Base-by-base conservation (phyloP, 2,888 invertebrate genomes). In the Asteroscopus sphinx region DNA sequence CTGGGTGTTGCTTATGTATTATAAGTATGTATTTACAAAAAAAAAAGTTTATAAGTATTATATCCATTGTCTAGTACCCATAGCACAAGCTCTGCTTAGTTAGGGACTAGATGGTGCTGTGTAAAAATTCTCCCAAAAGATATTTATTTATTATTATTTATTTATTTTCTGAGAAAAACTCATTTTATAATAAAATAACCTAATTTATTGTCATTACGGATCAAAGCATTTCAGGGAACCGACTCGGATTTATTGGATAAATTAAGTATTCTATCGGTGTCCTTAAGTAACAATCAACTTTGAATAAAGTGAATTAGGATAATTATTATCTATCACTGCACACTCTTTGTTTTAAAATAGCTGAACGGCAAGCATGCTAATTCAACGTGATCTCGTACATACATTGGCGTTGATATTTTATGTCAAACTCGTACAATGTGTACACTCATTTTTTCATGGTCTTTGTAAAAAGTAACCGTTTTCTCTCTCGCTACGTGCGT, bases 281-380 rank as follows among this genome's bases (percentile, higher is more conserved):
- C 1, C 28, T 5, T 28, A n/a, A 28, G 11, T 12, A 37, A 26
- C 25, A 37, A 41, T 36, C 21, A 37, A 12, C 13, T 11, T 3
- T 4, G 32, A 5, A 28, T 35, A 12, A 37, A 57, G 6, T 21
- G 4, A 5, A 26, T 6, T 8, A 26, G 26, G 1, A 7, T 1
- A 7, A 26, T 53, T 61, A n/a, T 28, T 37, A 32, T 40, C 11
- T n/a, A 25, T 44, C 15, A 25, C 26, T 1, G n/a, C 25, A 2
- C 9, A 28, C 32, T 13, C 25, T 15, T 11, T 9, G 16, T 49
- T 41, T 4, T 13, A 15, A 49, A 65, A 68, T 28, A 36, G 53
- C 62, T 45, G 52, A 68, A 30, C 17, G 4, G n/a, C 13, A 9
- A 12, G 15, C 36, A 49, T 67, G 36, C 30, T 49, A 35, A 67